Percentiles rank a stretch among this genome's conserved stretches.
phyloP scores from a whole-genome alignment of 2,888 invertebrate species.

The Erynnis tages region DNA sequence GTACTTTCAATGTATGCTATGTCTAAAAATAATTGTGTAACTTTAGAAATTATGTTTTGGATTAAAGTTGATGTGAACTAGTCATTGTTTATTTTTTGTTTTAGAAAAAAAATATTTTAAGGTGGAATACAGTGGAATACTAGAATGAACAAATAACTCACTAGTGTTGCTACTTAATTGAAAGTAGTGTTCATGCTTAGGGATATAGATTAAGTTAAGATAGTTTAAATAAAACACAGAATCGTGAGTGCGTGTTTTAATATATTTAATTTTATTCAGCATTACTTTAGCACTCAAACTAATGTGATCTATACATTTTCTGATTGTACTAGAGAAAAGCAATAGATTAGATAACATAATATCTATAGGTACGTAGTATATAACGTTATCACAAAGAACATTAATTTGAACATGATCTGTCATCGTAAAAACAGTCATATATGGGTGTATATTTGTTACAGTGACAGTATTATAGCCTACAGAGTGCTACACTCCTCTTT shows the following conservation, averaged over 20 bases:
- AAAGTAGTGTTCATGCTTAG: background rate
- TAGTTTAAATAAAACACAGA: conserved; percentile 30
- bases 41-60: background rate
- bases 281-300: conserved; percentile 50
- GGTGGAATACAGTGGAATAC: no score
- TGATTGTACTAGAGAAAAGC: conserved; percentile 56
- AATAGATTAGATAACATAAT: conserved; percentile 38
- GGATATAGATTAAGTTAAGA: background rate
- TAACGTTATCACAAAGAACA: conserved; percentile 32
- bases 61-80: background rate
- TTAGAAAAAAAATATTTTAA: no score
- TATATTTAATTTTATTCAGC: conserved; percentile 45
- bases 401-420: conserved; percentile 22
- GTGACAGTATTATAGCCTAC: conserved; percentile 46
- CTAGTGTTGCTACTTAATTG: no score
- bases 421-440: conserved; percentile 40
- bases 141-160: no score
- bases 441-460: conserved; percentile 39
- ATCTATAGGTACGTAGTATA: conserved; percentile 35
- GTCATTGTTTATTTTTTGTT: background rate
- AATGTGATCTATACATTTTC: conserved; percentile 44
- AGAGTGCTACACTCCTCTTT: conserved; percentile 65
- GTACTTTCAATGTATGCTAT: no score
- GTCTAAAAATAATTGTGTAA: no score
- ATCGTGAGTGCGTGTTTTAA: conserved; percentile 35